phyloP scores from a whole-genome alignment of 1,140 invertebrate genomes.

The Gonioctena quinquepunctata region DNA sequence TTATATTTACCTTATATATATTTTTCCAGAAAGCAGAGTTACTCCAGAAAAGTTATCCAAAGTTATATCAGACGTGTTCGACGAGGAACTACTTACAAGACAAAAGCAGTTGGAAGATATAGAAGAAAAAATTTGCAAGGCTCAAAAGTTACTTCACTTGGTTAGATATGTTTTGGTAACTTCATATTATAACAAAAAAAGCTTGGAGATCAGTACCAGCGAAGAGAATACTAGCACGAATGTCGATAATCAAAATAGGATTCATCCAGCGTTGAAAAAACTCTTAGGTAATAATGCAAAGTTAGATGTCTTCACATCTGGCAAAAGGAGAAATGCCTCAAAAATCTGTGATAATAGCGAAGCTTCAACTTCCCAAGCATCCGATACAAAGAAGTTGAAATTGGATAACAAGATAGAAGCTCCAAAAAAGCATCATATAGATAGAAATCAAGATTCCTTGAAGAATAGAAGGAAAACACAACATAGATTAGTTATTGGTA shows the following conservation, averaged over 20 bases:
- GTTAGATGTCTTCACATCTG: slow-evolving; percentile 51
- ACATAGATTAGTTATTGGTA: slow-evolving; percentile 69
- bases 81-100: slow-evolving; percentile 43
- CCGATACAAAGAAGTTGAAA: slow-evolving; percentile 37
- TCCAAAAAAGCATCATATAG: slow-evolving; percentile 11
- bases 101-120: slow-evolving; percentile 57
- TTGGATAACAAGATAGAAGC: slow-evolving; percentile 18
- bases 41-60: slow-evolving; percentile 38
- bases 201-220: slow-evolving; percentile 57
- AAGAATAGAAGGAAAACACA: slow-evolving; percentile 48
- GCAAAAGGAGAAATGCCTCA: slow-evolving; percentile 30
- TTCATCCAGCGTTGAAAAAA: slow-evolving; percentile 74
- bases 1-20: not conserved
- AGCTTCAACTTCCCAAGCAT: not conserved
- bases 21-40: slow-evolving; percentile 40
- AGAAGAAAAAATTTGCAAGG: slow-evolving; percentile 64
- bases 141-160: slow-evolving; percentile 69
- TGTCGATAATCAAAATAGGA: slow-evolving; percentile 60
- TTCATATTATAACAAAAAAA: slow-evolving; percentile 70
- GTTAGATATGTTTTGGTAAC: slow-evolving; percentile 71
- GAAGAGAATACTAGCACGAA: slow-evolving; percentile 18
- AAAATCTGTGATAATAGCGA: slow-evolving; percentile 13
- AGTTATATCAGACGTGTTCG: slow-evolving; percentile 47
- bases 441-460: slow-evolving; percentile 8
- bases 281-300: slow-evolving; percentile 64